phyloP scores from a whole-genome alignment of 2,888 invertebrate species.

The Eugnorisma glareosa region DNA sequence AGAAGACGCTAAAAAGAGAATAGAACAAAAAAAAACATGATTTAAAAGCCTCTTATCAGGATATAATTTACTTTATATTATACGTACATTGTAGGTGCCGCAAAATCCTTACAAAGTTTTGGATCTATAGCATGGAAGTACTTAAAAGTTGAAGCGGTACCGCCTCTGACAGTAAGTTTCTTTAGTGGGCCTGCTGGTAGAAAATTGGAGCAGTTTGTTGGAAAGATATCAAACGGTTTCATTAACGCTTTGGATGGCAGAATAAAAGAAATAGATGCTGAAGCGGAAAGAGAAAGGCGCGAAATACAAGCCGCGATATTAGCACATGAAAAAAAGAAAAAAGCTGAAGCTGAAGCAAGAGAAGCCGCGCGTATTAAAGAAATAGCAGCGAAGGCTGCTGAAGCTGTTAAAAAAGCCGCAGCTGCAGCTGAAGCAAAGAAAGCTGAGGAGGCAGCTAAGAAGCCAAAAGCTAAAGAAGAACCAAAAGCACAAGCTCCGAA shows the following conservation, averaged over 20 bases:
- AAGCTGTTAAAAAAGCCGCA: slow-evolving; percentile 65
- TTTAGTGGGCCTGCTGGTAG: slow-evolving; percentile 77
- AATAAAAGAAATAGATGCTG: slow-evolving; percentile 77
- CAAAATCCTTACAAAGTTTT: slow-evolving; percentile 28
- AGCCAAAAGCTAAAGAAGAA: slow-evolving; percentile 33
- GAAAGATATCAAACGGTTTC: slow-evolving; percentile 66
- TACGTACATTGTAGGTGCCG: slow-evolving; percentile 70
- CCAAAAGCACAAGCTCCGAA: slow-evolving; percentile 18
- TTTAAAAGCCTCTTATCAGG: neutral
- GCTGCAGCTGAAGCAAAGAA: slow-evolving; percentile 49
- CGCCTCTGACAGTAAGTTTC: slow-evolving; percentile 78
- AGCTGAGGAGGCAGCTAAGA: slow-evolving; percentile 52
- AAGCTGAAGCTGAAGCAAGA: slow-evolving; percentile 73
- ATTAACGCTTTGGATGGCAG: slow-evolving; percentile 68
- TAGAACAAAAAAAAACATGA: slow-evolving; percentile 1
- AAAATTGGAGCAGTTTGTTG: slow-evolving; percentile 74
- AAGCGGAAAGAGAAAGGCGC: slow-evolving; percentile 66
- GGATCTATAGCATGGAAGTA: slow-evolving; percentile 80
- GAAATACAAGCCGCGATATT: slow-evolving; percentile 74
- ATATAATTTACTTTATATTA: neutral
- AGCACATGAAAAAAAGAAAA: slow-evolving; percentile 73
- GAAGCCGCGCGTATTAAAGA: slow-evolving; percentile 66
- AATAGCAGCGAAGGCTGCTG: slow-evolving; percentile 53
- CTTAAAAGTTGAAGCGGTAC: slow-evolving; percentile 83
- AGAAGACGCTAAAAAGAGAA: slow-evolving; percentile 73